phyloP scores from a whole-genome alignment of 2,797 vertebrate genomes.

The Crocodylus rhombifer region DNA sequence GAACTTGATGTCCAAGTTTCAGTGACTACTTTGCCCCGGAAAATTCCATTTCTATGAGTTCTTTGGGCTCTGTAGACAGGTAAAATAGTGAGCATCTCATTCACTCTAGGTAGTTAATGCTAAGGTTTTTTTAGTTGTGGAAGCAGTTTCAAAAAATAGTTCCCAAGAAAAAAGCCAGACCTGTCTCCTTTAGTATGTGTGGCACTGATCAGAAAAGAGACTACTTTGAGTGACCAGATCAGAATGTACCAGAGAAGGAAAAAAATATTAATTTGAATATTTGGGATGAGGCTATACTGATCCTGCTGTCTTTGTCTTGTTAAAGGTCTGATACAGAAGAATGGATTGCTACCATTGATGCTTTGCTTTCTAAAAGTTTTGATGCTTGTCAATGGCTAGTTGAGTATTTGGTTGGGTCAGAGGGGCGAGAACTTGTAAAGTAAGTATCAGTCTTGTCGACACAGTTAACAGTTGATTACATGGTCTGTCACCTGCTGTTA shows the following conservation, averaged over 20 bases:
- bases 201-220: too few species aligned
- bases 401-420: conserved; percentile 92
- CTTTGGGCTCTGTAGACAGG: background rate
- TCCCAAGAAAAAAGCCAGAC: too few species aligned
- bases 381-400: conserved; percentile 97
- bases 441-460: conserved; percentile 76
- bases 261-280: background rate
- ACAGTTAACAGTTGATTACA: too few species aligned
- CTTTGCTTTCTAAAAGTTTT: conserved; percentile 94
- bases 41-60: background rate
- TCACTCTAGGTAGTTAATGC: background rate
- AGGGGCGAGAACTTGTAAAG: conserved; percentile 96
- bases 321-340: conserved; percentile 97
- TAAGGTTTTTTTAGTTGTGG: background rate
- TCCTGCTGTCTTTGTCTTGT: conserved; percentile 18
- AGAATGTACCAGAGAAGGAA: background rate
- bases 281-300: background rate
- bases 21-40: background rate
- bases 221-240: background rate
- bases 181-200: background rate
- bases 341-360: conserved; percentile 97
- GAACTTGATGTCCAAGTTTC: background rate
- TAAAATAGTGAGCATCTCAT: background rate
- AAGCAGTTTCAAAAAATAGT: background rate
- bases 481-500: background rate